Evolutionary conservation across 2,797 vertebrate genomes (phyloP), one percentile per base, ranked within the genome.

Genomic region (Gephyroberyx darwinii): DNA sequence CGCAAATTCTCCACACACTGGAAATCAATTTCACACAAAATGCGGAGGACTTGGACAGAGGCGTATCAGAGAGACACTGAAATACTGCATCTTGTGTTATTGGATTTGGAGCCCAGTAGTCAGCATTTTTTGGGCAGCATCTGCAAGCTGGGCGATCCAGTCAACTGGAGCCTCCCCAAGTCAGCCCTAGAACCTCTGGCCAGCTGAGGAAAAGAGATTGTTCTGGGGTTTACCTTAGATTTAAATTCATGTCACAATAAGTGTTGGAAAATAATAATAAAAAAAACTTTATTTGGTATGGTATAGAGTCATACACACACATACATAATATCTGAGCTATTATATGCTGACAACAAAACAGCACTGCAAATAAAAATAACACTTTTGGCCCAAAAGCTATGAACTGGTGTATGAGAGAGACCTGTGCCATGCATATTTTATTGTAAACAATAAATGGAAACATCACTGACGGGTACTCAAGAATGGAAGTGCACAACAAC

Each of bases 11-110:
- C 88, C 86, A 91, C 88, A 87, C 86, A 65, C 84, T 75, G 78
- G 80, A 82, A 93, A 94, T 94, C 90, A 67, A 93, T 94, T 94
- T 94, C 90, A 93, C 91, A 93, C 90, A 83, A 74, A 86, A 78
- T 87, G 83, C 76, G 82, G 81, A 91, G 88, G 89, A 92, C 90
- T 90, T 87, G 86, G 85, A 90, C 86, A 83, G 86, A 90, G 86
- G 88, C 87, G 71, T 86, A 86, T 89, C 84, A 35, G 78, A 87
- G 86, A 90, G 74, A 88, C 84, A 85, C 84, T 84, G 85, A 92
- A 93, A 92, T 88, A 87, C 90, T 88, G 90, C 89, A 88, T 91
- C 90, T 90, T 86, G 81, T 86, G 80, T 91, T 92, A 89, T 91
- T 93, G 92, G 91, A 94, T 93, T 94, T 89, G 80, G 78, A 82